Conservation (phyloP, 2,888 invertebrate species). For the Oeneis ivallda region DNA sequence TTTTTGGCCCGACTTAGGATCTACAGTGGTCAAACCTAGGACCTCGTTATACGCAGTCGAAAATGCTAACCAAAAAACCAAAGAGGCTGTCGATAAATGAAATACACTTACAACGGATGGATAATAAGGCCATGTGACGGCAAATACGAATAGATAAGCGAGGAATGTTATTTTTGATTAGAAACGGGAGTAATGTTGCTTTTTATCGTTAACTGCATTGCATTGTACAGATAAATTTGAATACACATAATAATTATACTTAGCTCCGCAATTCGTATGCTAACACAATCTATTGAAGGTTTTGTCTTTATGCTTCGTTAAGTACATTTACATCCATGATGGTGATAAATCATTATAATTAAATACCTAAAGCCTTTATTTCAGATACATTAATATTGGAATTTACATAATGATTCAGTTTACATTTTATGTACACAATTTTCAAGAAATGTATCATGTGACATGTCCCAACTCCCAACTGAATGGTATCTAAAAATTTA, state of each 20-base stretch:
- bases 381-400: not conserved
- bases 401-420: too few species aligned
- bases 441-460: too few species aligned
- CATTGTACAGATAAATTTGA: not conserved
- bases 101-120: slow-evolving; percentile 43
- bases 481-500: too few species aligned
- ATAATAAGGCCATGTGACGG: slow-evolving; percentile 61
- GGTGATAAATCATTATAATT: not conserved
- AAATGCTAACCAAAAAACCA: too few species aligned
- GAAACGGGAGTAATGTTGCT: slow-evolving; percentile 67
- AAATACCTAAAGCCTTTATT: not conserved
- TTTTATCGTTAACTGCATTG: slow-evolving; percentile 64
- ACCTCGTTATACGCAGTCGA: too few species aligned
- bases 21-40: too few species aligned
- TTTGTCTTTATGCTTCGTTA: not conserved
- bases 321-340: too few species aligned
- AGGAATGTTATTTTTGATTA: slow-evolving; percentile 77
- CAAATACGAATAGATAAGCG: slow-evolving; percentile 63
- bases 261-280: not conserved
- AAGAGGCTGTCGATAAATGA: not conserved
- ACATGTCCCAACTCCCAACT: too few species aligned
- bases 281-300: not conserved
- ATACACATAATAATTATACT: too few species aligned
- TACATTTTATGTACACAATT: too few species aligned
- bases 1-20: too few species aligned